phyloP scores from a whole-genome alignment of 2,888 invertebrate species.

The Mesochorus sp. region DNA sequence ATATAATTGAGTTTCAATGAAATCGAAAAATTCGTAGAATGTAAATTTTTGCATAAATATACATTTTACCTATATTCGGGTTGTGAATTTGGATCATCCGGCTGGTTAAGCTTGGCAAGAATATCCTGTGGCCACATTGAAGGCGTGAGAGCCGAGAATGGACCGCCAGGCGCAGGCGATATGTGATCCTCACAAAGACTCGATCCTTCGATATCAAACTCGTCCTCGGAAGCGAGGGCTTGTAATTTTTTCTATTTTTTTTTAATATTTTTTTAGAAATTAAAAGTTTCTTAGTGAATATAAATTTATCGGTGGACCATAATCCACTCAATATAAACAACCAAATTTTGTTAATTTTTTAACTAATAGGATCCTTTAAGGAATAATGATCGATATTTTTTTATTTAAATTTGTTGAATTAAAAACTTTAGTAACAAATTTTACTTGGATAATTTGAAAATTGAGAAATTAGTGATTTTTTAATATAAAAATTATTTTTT shows the following conservation, averaged over 20 bases:
- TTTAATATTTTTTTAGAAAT: background rate
- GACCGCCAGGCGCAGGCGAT: conserved; percentile 92
- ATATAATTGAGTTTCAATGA: too few species aligned
- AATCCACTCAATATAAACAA: too few species aligned
- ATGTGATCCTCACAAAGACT: conserved; percentile 88
- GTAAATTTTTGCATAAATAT: background rate
- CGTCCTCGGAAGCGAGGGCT: conserved; percentile 90
- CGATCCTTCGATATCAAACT: conserved; percentile 87
- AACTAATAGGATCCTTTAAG: too few species aligned
- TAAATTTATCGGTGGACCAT: background rate
- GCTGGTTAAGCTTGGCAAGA: conserved; percentile 90
- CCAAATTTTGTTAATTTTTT: too few species aligned
- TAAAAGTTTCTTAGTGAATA: background rate
- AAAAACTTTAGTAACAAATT: too few species aligned
- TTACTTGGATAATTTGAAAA: too few species aligned
- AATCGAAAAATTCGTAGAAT: too few species aligned
- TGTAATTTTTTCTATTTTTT: conserved; percentile 88
- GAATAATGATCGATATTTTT: too few species aligned
- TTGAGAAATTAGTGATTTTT: too few species aligned
- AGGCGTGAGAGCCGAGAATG: conserved; percentile 96
- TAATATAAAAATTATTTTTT: too few species aligned
- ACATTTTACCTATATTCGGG: conserved; percentile 85
- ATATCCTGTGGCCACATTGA: conserved; percentile 99
- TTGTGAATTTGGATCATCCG: conserved; percentile 89
- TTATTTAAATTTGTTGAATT: too few species aligned